Evolutionary conservation across 2,888 invertebrate species (phyloP).

Genomic region (Idaea aversata): DNA sequence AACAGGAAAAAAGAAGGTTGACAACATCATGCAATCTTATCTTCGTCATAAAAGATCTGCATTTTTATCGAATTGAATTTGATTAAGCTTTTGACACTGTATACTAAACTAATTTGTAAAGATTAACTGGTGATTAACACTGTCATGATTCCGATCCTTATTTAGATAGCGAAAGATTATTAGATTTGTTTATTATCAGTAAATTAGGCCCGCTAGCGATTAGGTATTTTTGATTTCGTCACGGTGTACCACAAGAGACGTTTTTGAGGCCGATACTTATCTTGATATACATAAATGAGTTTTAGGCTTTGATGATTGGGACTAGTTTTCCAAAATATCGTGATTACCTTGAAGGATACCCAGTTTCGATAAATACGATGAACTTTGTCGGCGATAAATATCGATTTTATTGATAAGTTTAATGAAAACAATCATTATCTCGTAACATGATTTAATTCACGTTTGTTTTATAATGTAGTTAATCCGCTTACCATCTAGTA

Average conservation of each 20-base stretch:
- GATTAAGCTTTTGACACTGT: not conserved
- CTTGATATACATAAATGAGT: not conserved
- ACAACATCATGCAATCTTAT: not conserved
- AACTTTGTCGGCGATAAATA: not conserved
- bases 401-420: not conserved
- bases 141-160: not conserved
- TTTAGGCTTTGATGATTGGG: not conserved
- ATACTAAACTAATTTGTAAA: not conserved
- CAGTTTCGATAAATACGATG: not conserved
- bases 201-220: not conserved
- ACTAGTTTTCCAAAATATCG: not conserved
- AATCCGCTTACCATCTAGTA: not conserved
- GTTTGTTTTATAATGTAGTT: not conserved
- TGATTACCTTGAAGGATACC: not conserved
- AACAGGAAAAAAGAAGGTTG: not conserved
- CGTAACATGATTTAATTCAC: constrained; percentile 1
- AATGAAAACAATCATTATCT: not conserved
- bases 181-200: not conserved
- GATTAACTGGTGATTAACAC: not conserved
- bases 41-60: not conserved
- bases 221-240: not conserved
- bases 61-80: not conserved
- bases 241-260: not conserved
- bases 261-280: not conserved
- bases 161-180: not conserved